phyloP scores from a whole-genome alignment of 2,797 vertebrate genomes.

The Pelodytes ibericus region DNA sequence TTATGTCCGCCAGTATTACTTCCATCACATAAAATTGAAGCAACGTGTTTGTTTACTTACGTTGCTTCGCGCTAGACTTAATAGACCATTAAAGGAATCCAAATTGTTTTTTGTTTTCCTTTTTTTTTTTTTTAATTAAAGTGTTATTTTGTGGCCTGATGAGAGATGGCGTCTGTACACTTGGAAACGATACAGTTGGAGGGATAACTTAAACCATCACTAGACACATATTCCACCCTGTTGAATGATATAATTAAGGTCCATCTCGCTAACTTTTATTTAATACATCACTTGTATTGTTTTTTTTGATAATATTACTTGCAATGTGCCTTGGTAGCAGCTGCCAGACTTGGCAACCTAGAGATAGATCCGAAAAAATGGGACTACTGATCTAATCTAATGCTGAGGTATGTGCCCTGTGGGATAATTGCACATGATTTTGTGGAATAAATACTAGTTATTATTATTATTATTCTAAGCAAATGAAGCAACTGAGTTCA shows the following conservation, averaged over 20 bases:
- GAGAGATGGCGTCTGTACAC: not conserved
- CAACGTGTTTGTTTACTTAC: too few relatives aligned
- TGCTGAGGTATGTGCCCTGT: too few relatives aligned
- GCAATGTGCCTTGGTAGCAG: not conserved
- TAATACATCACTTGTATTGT: not conserved
- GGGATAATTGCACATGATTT: too few relatives aligned
- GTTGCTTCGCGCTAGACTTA: too few relatives aligned
- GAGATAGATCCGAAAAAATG: not conserved
- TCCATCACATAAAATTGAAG: too few relatives aligned
- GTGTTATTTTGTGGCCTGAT: not conserved
- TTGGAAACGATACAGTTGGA: not conserved
- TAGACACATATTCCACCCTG: not conserved
- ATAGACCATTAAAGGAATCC: constrained; percentile 9
- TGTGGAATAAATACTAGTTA: too few relatives aligned
- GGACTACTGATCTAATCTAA: not conserved
- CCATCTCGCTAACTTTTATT: not conserved
- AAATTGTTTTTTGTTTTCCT: not conserved
- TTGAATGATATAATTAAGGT: too few relatives aligned
- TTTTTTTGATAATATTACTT: not conserved
- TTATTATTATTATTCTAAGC: too few relatives aligned
- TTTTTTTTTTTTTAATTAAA: constrained; percentile 1
- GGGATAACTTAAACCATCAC: not conserved
- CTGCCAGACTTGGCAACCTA: not conserved
- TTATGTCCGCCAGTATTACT: too few relatives aligned
- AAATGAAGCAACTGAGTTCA: too few relatives aligned